Evolutionary conservation across 1,140 invertebrate species (phyloP).

Genomic region (Drosophila sp.): DNA sequence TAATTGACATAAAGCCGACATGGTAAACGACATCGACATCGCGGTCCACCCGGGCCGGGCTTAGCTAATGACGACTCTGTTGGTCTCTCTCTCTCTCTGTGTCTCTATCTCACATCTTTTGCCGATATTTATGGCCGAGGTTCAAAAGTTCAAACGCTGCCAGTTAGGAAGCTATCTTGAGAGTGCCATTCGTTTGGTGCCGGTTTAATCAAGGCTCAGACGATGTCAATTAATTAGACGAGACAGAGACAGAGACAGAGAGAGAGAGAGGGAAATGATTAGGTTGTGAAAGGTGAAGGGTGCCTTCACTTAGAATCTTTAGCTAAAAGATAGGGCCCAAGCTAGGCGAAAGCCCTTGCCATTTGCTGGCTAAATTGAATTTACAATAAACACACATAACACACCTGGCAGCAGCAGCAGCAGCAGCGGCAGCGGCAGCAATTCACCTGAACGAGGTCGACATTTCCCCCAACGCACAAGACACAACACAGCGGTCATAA

Average conservation of each 20-base stretch:
- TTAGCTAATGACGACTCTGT: conserved; percentile 61
- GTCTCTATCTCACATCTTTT: conserved; percentile 61
- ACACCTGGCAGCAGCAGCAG: conserved; percentile 54
- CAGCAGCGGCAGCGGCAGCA: conserved; percentile 34
- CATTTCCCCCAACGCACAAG: conserved; percentile 49
- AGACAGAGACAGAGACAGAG: conserved; percentile 12
- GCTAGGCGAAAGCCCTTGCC: too few species aligned
- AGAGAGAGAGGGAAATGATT: too few species aligned
- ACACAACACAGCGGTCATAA: conserved; percentile 53
- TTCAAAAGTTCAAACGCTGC: conserved; percentile 69
- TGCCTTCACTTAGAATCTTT: conserved; percentile 31
- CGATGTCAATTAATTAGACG: conserved; percentile 64
- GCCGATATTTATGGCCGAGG: conserved; percentile 71
- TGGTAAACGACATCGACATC: conserved; percentile 64
- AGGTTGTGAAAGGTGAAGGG: conserved; percentile 39
- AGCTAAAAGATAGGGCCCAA: too few species aligned
- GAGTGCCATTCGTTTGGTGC: neutral
- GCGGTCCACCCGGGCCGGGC: conserved; percentile 33
- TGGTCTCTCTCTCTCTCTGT: neutral
- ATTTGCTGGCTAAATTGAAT: neutral
- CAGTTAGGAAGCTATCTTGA: conserved; percentile 13
- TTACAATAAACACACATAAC: conserved; percentile 31
- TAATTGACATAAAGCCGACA: conserved; percentile 81
- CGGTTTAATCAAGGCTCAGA: conserved; percentile 68
- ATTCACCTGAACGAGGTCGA: conserved; percentile 66